phyloP scores from a whole-genome alignment of 2,888 invertebrate genomes.

The Acleris emargana region DNA sequence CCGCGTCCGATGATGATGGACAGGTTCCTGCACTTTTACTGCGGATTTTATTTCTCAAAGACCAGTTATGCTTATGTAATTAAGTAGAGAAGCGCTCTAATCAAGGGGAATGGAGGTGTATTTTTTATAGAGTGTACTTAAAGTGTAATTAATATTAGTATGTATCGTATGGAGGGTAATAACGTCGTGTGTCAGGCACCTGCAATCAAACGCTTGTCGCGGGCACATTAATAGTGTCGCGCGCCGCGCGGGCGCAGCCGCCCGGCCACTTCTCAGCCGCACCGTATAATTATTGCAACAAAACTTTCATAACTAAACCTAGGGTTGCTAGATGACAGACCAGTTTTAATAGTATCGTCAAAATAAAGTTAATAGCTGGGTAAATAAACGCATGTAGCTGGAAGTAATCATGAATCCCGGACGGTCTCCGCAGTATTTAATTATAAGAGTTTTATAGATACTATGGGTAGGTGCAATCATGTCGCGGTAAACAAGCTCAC shows the following conservation, averaged over 20 bases:
- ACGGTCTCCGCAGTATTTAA: background rate
- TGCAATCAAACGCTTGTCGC: constrained; percentile 72
- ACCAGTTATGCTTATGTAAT: constrained; percentile 38
- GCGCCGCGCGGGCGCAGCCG: constrained; percentile 53
- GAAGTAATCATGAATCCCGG: constrained; percentile 1
- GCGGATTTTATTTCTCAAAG: constrained; percentile 34
- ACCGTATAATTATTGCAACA: constrained; percentile 71
- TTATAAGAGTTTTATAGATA: no score
- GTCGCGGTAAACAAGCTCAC: no score
- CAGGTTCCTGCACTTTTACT: constrained; percentile 34
- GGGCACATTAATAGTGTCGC: constrained; percentile 67
- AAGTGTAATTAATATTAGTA: constrained; percentile 38
- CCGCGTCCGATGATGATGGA: constrained; percentile 23
- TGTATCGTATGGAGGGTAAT: constrained; percentile 35
- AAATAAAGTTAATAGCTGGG: constrained; percentile 22
- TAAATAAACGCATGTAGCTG: constrained; percentile 16
- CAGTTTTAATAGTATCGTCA: constrained; percentile 36
- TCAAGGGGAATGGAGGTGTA: constrained; percentile 27
- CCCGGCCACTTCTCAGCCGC: constrained; percentile 51
- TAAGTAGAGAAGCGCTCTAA: constrained; percentile 37
- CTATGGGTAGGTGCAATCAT: no score
- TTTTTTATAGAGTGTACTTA: constrained; percentile 35
- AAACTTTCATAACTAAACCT: constrained; percentile 70
- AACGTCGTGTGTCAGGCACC: constrained; percentile 47
- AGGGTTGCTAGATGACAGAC: constrained; percentile 34